Base-by-base conservation (phyloP, 1,140 invertebrate species). In the Colletes latitarsis region DNA sequence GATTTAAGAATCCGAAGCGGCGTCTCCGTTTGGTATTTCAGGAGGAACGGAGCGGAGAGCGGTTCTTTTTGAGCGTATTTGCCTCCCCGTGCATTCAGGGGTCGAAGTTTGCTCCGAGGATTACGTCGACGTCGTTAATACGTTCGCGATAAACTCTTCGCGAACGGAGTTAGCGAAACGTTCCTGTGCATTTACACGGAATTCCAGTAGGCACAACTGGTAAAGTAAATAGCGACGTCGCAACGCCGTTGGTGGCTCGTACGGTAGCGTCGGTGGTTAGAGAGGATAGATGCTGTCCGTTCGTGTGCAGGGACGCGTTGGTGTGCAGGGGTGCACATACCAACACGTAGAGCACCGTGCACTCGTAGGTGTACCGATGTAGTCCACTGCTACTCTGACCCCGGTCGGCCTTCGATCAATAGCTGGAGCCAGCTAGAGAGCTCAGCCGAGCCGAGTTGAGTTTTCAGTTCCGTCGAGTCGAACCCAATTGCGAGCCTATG, bases 371-470 rank as follows among this genome's bases (percentile, higher is more conserved):
- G 85, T 89, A 89, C 88, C 87, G 86, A 92, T 92, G 91, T 92
- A 92, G 91, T 92, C 90, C 92, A 92, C 89, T 88, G 89, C 89
- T 88, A 89, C 90, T 91, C 89, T 92, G 92, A 93, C 92, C 92
- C 92, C 92, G 91, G 88, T 92, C 90, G 91, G 91, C 89, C 91
- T 89, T 89, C 92, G 92, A 93, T 93, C 92, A 93, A 93, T 93
- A 93, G 91, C 92, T 89, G 90, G 91, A 92, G 91, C 89, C 89
- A 89, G 82, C 84, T 82, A 86, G 87, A 89, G 88, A 90, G 91
- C 89, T 90, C 82, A 88, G 86, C 89, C 89, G 91, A 89, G 87
- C 84, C 76, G 87, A 88, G 88, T 90, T 82, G 88, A 89, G 88
- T 89, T 85, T 88, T 85, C 88, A 90, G 83, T 87, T 88, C 82